A percentile compares a stretch with the other conserved stretches of the same genome.
Evolutionary conservation across 2,797 vertebrate genomes (phyloP).

Genomic region (Lepus townsendii): DNA sequence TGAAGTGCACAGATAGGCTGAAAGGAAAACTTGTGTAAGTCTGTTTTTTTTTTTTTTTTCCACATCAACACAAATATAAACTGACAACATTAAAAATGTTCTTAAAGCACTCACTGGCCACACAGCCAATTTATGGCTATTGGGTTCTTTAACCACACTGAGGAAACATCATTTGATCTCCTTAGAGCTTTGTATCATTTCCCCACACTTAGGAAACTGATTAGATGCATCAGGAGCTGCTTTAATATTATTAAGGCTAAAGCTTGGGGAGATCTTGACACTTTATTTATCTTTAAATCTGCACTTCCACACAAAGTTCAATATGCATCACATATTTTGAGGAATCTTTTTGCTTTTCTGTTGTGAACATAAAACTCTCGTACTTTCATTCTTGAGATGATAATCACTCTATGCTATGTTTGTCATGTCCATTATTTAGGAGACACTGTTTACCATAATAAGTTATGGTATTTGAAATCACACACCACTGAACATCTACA

Average conservation of each 20-base stretch:
- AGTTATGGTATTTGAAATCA: constrained; percentile 74
- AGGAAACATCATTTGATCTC: constrained; percentile 58
- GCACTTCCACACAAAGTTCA: not conserved
- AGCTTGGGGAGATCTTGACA: constrained; percentile 26
- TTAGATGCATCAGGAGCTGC: constrained; percentile 44
- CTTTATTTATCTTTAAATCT: constrained; percentile 26
- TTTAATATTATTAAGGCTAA: constrained; percentile 35
- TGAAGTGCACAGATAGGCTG: constrained; percentile 51
- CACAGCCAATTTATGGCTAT: constrained; percentile 56
- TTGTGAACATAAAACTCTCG: constrained; percentile 34
- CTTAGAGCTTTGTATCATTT: not conserved
- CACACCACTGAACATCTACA: constrained; percentile 75
- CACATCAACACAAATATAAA: constrained; percentile 70
- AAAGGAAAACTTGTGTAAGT: constrained; percentile 55
- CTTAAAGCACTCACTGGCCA: constrained; percentile 73
- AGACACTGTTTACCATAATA: constrained; percentile 78
- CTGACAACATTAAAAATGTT: constrained; percentile 70
- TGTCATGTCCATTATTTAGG: constrained; percentile 34
- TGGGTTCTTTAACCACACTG: constrained; percentile 62
- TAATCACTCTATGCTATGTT: constrained; percentile 31
- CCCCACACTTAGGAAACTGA: not conserved
- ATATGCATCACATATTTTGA: not conserved
- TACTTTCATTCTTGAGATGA: constrained; percentile 26
- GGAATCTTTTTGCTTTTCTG: not conserved
- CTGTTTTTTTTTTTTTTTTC: constrained; percentile 63